A percentile compares a stretch with the other conserved stretches of the same genome.
These are phyloP conservation scores for Diadumene lineata DNA, from an alignment of 92 coral and sea anemone species.

Conservation along the genomic window DNA sequence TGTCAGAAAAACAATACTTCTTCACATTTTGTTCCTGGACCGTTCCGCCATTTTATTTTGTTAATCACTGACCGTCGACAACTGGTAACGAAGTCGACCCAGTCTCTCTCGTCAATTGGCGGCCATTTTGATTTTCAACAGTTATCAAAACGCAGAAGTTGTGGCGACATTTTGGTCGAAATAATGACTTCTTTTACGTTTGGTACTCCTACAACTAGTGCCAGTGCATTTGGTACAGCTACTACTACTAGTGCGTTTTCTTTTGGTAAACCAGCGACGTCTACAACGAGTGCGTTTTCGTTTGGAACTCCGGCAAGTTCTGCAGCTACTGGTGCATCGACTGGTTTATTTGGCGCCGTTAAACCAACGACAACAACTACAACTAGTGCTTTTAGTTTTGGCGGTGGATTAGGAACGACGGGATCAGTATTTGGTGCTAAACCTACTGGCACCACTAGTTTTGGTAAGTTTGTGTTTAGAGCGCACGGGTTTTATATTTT, in stretches of 20 bases:
- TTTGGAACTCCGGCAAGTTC: conserved; percentile 37
- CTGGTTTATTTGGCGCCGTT: conserved; percentile 31
- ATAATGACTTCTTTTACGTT: conserved; percentile 11
- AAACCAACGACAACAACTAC: conserved; percentile 9
- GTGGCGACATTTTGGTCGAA: neutral
- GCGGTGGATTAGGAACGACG: conserved; percentile 34
- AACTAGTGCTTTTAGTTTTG: conserved; percentile 17
- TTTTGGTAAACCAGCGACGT: conserved; percentile 25
- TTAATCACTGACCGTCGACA: conserved; percentile 5
- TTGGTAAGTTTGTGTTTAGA: conserved; percentile 44
- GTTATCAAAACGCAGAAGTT: neutral
- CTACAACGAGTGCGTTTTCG: conserved; percentile 33
- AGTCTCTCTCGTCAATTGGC: conserved; percentile 30
- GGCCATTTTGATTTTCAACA: conserved; percentile 40
- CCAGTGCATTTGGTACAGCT: conserved; percentile 44
- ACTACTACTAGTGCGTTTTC: conserved; percentile 12
- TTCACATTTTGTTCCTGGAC: neutral
- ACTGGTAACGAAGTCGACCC: conserved; percentile 27
- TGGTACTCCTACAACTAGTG: conserved; percentile 23
- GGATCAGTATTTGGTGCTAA: conserved; percentile 54
- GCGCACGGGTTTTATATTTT: too few species aligned
- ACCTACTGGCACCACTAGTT: conserved; percentile 60
- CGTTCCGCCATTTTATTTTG: conserved; percentile 46
- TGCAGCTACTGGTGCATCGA: conserved; percentile 3
- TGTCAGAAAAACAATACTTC: neutral